Conservation (phyloP, 2,113 vertebrate species). For the Corythoichthys haematopterus region DNA sequence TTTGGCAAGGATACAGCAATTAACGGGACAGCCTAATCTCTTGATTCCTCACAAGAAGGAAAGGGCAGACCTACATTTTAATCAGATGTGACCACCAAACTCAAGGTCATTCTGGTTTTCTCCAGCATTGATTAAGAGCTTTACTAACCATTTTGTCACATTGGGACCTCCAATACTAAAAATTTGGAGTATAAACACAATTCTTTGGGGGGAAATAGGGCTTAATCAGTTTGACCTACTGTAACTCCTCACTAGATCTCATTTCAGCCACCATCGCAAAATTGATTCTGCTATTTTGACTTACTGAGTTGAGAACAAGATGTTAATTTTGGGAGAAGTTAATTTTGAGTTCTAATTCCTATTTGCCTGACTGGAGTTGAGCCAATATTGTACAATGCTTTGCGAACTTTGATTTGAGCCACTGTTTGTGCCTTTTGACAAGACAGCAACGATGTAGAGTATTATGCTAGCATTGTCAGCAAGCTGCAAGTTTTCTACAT, state of each 20-base stretch:
- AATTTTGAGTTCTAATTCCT: too few species aligned
- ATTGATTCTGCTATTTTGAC: neutral
- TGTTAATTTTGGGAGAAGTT: too few species aligned
- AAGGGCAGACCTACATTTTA: slow-evolving; percentile 7
- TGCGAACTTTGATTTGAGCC: too few species aligned
- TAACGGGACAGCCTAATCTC: slow-evolving; percentile 38
- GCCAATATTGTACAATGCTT: too few species aligned
- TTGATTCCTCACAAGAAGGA: slow-evolving; percentile 28
- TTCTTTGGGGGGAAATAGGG: neutral
- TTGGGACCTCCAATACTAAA: neutral
- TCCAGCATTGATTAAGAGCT: neutral
- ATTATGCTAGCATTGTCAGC: too few species aligned
- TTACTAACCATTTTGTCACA: slow-evolving; percentile 4
- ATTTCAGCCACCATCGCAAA: neutral
- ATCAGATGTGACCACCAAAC: neutral
- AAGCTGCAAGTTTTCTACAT: too few species aligned
- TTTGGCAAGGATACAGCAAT: slow-evolving; percentile 31
- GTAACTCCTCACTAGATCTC: neutral
- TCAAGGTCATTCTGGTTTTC: neutral
- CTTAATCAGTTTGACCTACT: neutral
- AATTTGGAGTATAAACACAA: neutral
- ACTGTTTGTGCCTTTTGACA: too few species aligned
- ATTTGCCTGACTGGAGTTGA: too few species aligned
- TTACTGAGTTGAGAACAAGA: neutral
- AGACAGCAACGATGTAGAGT: too few species aligned